A percentile compares a stretch with the other conserved stretches of the same genome.
phyloP scores from a whole-genome alignment of 2,888 invertebrate species.

The Pollenia amentaria region DNA sequence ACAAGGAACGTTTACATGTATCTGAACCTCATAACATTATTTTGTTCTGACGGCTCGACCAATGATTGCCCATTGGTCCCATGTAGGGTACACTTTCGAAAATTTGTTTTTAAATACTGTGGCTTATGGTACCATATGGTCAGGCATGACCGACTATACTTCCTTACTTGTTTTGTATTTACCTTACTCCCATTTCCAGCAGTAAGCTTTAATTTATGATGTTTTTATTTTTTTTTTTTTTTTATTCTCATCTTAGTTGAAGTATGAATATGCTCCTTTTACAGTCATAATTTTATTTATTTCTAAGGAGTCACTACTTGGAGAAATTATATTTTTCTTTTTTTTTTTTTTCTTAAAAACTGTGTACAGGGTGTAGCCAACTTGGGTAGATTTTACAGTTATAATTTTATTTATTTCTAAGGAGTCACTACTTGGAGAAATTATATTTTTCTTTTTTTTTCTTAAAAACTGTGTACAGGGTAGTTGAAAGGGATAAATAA shows the following conservation, averaged over 20 bases:
- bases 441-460: constrained; percentile 30
- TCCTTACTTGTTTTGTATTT: no score
- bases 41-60: no score
- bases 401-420: constrained; percentile 56
- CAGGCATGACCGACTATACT: no score
- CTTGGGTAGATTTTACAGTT: constrained; percentile 34
- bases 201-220: neutral
- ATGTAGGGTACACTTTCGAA: no score
- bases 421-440: constrained; percentile 32
- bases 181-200: neutral
- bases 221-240: neutral
- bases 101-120: no score
- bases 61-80: no score
- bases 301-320: constrained; percentile 41
- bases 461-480: neutral
- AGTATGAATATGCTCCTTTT: constrained; percentile 26
- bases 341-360: neutral
- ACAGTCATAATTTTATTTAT: constrained; percentile 57
- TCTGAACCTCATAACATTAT: no score
- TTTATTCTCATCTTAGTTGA: neutral
- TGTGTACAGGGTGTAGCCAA: constrained; percentile 1
- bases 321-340: constrained; percentile 41
- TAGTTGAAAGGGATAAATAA: neutral
- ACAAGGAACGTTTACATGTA: no score
- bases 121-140: no score